A percentile compares a stretch with the other conserved stretches of the same genome.
Evolutionary conservation across 2,888 invertebrate genomes (phyloP).

Genomic region (Lacanobia oleracea): DNA sequence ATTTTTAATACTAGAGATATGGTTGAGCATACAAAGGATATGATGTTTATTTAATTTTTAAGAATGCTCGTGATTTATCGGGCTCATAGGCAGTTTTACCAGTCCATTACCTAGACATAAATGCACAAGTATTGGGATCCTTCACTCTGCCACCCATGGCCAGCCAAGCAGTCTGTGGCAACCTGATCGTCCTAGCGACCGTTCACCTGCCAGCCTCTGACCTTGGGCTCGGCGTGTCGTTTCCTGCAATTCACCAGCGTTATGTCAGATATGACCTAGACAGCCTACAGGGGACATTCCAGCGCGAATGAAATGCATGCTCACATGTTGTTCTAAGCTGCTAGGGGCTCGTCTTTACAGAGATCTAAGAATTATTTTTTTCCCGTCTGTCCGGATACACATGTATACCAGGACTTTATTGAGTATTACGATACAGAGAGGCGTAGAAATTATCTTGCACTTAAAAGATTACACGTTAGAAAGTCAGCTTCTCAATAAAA

Average conservation of each 20-base stretch:
- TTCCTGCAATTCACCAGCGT: conserved; percentile 29
- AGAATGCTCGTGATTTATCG: too few species aligned
- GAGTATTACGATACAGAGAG: not conserved
- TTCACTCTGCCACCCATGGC: conserved; percentile 22
- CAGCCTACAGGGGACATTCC: conserved; percentile 2
- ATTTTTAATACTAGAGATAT: too few species aligned
- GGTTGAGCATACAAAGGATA: too few species aligned
- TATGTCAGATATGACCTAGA: conserved; percentile 3
- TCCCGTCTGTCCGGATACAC: too few species aligned
- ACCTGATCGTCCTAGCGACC: conserved; percentile 20
- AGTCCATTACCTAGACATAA: not conserved
- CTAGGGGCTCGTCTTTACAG: not conserved
- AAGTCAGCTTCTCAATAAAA: not conserved
- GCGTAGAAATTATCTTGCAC: not conserved
- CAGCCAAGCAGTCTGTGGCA: conserved; percentile 24
- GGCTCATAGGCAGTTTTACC: not conserved
- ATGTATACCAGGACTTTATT: not conserved
- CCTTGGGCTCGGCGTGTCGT: conserved; percentile 15
- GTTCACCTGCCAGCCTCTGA: not conserved
- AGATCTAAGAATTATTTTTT: not conserved
- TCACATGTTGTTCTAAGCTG: conserved; percentile 1
- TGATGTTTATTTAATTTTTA: too few species aligned
- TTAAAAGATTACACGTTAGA: not conserved
- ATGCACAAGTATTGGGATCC: not conserved
- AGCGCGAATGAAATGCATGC: not conserved